phyloP scores from a whole-genome alignment of 2,888 invertebrate genomes.

The Xestobium rufovillosum region DNA sequence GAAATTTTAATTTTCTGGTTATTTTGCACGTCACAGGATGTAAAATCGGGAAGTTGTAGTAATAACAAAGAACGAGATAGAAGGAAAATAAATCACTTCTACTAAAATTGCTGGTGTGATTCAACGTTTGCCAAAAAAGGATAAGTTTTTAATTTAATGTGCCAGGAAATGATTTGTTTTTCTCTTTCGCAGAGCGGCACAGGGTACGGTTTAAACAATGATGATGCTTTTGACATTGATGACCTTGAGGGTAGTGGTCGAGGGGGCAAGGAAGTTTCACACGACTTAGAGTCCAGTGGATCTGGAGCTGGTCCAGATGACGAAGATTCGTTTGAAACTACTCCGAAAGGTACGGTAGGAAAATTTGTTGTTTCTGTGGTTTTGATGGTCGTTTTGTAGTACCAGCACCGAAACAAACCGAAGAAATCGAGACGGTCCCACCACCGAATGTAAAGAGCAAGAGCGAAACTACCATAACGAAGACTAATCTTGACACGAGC shows the following conservation, averaged over 20 bases:
- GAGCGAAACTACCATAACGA: conserved; percentile 6
- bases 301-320: conserved; percentile 83
- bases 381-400: neutral
- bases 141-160: no score
- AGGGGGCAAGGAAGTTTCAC: conserved; percentile 57
- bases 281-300: conserved; percentile 76
- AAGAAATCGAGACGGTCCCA: conserved; percentile 12
- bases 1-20: no score
- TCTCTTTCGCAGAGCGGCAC: conserved; percentile 23
- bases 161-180: no score
- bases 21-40: no score
- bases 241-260: conserved; percentile 66
- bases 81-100: no score
- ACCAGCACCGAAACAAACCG: conserved; percentile 10
- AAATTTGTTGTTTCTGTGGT: neutral
- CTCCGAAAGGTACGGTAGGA: conserved; percentile 3
- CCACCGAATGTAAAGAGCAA: conserved; percentile 16
- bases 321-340: conserved; percentile 39
- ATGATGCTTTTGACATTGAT: conserved; percentile 70
- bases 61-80: no score
- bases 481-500: conserved; percentile 37
- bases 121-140: no score
- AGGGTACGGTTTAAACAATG: conserved; percentile 37
- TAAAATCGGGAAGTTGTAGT: no score
- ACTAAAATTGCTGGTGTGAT: no score